Evolutionary conservation across 2,113 vertebrate species (phyloP).

Genomic region (Megalops atlanticus): DNA sequence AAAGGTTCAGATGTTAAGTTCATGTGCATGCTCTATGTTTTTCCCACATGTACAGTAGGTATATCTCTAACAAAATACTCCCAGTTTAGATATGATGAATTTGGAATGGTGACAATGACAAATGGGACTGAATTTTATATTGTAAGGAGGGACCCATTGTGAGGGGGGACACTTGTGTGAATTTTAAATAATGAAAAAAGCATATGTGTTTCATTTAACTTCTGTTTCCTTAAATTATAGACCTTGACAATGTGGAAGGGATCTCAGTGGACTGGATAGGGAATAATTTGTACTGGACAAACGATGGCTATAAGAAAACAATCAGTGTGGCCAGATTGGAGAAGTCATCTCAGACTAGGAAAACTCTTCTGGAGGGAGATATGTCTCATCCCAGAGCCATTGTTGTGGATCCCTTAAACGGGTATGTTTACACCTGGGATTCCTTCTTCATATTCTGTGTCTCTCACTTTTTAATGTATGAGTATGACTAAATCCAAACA

Average conservation of each 20-base stretch:
- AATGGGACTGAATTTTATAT: neutral
- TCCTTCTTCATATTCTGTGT: too few relatives aligned
- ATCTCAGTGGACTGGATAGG: slow-evolving; percentile 98
- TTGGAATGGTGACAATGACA: slow-evolving; percentile 10
- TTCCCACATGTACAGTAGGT: slow-evolving; percentile 17
- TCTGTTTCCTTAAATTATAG: slow-evolving; percentile 58
- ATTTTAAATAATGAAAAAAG: too few relatives aligned
- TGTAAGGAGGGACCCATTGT: too few relatives aligned
- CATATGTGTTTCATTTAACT: slow-evolving; percentile 2
- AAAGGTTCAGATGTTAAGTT: slow-evolving; percentile 3
- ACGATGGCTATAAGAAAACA: slow-evolving; percentile 93
- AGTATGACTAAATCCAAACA: too few relatives aligned
- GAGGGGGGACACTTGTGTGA: too few relatives aligned
- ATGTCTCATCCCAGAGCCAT: slow-evolving; percentile 98
- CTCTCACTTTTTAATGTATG: too few relatives aligned
- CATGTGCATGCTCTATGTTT: slow-evolving; percentile 19
- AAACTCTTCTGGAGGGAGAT: slow-evolving; percentile 89
- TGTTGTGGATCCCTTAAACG: slow-evolving; percentile 91
- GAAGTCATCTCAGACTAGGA: slow-evolving; percentile 88
- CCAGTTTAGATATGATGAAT: slow-evolving; percentile 10
- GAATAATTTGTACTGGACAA: slow-evolving; percentile 97
- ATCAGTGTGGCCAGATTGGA: slow-evolving; percentile 92
- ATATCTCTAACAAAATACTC: slow-evolving; percentile 6
- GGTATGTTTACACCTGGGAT: too few relatives aligned
- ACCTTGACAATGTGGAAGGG: slow-evolving; percentile 96